Percentiles rank a stretch among this genome's conserved stretches.
Evolutionary conservation across 2,113 vertebrate genomes (phyloP).

Genomic region (Fulmarus glacialis): DNA sequence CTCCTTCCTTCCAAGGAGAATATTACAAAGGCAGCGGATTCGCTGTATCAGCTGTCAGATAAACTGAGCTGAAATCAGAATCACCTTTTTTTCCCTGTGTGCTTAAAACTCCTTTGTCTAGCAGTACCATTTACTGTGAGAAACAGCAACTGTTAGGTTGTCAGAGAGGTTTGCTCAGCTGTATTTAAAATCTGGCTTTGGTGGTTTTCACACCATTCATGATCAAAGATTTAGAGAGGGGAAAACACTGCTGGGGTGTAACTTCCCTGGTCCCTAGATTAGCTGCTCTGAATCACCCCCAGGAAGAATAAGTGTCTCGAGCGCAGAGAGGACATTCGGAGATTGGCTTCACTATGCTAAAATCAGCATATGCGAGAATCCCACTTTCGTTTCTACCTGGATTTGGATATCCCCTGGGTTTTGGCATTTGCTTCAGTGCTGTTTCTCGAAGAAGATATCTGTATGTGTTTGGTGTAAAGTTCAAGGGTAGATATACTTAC

Average conservation of each 20-base stretch:
- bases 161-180: background rate
- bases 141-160: background rate
- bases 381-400: background rate
- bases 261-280: background rate
- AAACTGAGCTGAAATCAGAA: background rate
- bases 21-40: background rate
- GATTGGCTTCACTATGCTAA: accelerated
- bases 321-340: background rate
- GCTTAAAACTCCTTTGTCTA: background rate
- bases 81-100: background rate
- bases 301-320: background rate
- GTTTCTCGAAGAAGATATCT: background rate
- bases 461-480: background rate
- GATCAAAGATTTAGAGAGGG: background rate
- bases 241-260: background rate
- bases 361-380: background rate
- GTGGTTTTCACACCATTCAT: background rate
- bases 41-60: background rate
- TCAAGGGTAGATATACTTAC: background rate
- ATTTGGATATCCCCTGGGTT: background rate
- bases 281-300: background rate
- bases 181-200: background rate
- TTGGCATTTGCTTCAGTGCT: background rate
- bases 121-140: background rate
- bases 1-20: background rate